Evolutionary conservation across 2,797 vertebrate genomes (phyloP).

Genomic region (Sebastolobus alascanus): DNA sequence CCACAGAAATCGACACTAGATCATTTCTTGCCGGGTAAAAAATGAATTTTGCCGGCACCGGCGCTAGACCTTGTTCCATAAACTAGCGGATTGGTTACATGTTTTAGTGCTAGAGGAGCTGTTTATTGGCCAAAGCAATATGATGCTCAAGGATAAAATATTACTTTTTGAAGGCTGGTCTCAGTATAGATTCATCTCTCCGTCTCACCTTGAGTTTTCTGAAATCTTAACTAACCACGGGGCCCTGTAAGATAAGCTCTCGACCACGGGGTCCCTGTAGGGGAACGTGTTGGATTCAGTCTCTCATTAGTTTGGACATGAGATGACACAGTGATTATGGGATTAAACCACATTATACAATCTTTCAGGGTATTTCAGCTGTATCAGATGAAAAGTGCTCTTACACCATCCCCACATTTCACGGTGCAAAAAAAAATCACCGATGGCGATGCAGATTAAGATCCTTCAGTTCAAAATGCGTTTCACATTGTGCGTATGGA

Average conservation of each 20-base stretch:
- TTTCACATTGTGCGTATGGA: not conserved
- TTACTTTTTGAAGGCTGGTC: not conserved
- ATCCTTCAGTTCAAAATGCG: not conserved
- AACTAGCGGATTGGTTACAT: constrained; percentile 7
- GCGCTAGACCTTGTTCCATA: not conserved
- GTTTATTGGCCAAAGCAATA: constrained; percentile 16
- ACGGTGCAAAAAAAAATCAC: not conserved
- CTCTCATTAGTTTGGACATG: constrained; percentile 27
- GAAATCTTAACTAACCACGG: constrained; percentile 1
- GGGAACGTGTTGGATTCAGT: constrained; percentile 25
- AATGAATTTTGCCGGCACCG: constrained; percentile 2
- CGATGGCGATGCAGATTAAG: constrained; percentile 3
- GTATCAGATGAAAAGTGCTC: constrained; percentile 25
- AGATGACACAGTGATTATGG: constrained; percentile 29
- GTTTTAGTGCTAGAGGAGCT: not conserved
- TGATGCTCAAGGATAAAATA: not conserved
- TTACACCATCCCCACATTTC: not conserved
- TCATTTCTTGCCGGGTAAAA: constrained; percentile 8
- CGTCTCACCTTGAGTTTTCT: not conserved
- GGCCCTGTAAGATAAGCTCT: constrained; percentile 4
- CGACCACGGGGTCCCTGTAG: not conserved
- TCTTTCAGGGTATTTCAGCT: constrained; percentile 18
- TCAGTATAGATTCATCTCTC: constrained; percentile 9
- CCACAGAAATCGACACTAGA: constrained; percentile 11
- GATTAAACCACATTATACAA: constrained; percentile 36